Evolutionary conservation across 1,140 invertebrate genomes (phyloP).

Genomic region (Sycophaga agraensis): DNA sequence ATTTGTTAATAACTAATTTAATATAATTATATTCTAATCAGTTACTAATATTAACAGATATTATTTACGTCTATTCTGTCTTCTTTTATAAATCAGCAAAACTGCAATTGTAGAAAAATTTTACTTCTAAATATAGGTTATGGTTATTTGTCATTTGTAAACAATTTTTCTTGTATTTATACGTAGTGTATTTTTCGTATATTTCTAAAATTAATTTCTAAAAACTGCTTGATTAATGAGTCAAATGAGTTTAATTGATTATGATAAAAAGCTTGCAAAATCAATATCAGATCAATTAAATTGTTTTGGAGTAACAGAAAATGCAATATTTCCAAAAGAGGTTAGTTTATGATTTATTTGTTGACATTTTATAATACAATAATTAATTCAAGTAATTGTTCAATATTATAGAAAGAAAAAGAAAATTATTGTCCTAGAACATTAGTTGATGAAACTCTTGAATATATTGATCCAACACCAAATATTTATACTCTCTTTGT

Average conservation of each 20-base stretch:
- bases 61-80: too few relatives aligned
- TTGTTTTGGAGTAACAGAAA: slow-evolving; percentile 41
- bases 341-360: slow-evolving; percentile 32
- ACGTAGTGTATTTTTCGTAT: too few relatives aligned
- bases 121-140: too few relatives aligned
- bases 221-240: too few relatives aligned
- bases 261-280: slow-evolving; percentile 25
- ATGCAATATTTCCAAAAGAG: slow-evolving; percentile 38
- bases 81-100: too few relatives aligned
- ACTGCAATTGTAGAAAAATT: too few relatives aligned
- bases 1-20: too few relatives aligned
- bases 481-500: slow-evolving; percentile 85
- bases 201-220: too few relatives aligned
- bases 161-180: too few relatives aligned
- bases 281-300: slow-evolving; percentile 31
- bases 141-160: too few relatives aligned
- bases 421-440: slow-evolving; percentile 51
- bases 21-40: too few relatives aligned
- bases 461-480: slow-evolving; percentile 90
- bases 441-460: slow-evolving; percentile 68
- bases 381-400: slow-evolving; percentile 2
- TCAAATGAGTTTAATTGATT: slow-evolving; percentile 10
- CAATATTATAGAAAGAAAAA: slow-evolving; percentile 31
- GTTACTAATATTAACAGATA: too few relatives aligned
- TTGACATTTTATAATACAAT: neutral